Evolutionary conservation across 2,888 invertebrate species (phyloP).

Genomic region (Hypsopygia costalis): DNA sequence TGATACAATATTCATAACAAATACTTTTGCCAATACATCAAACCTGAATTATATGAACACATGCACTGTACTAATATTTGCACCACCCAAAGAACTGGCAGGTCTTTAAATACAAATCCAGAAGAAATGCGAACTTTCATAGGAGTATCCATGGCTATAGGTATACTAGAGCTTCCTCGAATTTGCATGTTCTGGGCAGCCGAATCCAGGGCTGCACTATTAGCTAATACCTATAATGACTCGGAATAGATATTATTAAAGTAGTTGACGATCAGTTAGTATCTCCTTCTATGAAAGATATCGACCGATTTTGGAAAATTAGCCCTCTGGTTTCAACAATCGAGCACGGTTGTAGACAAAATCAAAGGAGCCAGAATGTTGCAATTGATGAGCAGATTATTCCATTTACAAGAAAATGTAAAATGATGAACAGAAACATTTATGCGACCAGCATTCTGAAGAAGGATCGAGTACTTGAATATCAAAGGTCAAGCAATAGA

Average conservation of each 20-base stretch:
- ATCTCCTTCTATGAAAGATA: neutral
- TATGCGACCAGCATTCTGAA: too few relatives aligned
- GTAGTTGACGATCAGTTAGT: neutral
- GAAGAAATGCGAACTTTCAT: neutral
- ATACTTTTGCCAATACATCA: neutral
- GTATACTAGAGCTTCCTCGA: neutral
- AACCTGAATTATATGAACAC: neutral
- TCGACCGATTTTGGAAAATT: neutral
- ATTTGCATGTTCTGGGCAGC: neutral
- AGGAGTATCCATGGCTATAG: neutral
- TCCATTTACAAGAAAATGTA: too few relatives aligned
- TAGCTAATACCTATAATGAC: too few relatives aligned
- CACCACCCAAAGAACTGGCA: neutral
- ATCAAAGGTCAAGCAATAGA: too few relatives aligned
- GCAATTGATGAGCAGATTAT: too few relatives aligned
- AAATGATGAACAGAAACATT: too few relatives aligned
- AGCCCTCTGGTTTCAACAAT: constrained; percentile 4
- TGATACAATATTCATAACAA: too few relatives aligned
- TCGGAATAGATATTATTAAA: too few relatives aligned
- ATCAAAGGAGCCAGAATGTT: too few relatives aligned
- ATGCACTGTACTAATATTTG: neutral
- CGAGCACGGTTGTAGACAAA: constrained; percentile 17
- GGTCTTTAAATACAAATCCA: neutral
- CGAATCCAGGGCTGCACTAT: neutral
- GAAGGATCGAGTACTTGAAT: too few relatives aligned